Evolutionary conservation across 2,113 vertebrate species (phyloP).

Genomic region (Pterophyllum scalare): DNA sequence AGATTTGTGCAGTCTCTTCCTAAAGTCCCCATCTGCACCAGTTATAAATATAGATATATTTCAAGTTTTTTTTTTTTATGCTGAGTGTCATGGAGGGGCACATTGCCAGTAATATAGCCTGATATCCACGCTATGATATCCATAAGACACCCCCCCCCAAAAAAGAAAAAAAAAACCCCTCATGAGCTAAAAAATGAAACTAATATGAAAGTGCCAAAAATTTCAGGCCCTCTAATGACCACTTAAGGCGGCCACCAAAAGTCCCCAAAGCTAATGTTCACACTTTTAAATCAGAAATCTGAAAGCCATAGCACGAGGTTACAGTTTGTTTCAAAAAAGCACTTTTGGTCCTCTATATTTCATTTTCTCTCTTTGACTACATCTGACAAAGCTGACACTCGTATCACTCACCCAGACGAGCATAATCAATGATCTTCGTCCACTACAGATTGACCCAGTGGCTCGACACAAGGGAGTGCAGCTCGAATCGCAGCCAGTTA

Average conservation of each 20-base stretch:
- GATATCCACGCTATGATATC: background rate
- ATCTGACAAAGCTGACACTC: background rate
- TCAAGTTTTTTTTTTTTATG: background rate
- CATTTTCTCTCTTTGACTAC: background rate
- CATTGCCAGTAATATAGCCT: background rate
- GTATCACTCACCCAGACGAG: background rate
- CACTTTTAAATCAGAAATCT: background rate
- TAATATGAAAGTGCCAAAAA: background rate
- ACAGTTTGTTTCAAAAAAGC: background rate
- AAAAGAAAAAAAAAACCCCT: background rate
- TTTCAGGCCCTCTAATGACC: background rate
- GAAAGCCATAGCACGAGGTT: background rate
- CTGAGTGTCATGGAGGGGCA: background rate
- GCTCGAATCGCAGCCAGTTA: constrained; percentile 43
- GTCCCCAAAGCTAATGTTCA: background rate
- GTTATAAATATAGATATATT: background rate
- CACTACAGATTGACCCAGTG: constrained; percentile 20
- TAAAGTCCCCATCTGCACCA: accelerated
- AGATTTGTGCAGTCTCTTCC: background rate
- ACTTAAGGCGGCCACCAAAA: background rate
- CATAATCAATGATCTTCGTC: constrained; percentile 36
- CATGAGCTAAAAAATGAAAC: background rate
- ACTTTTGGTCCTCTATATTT: background rate
- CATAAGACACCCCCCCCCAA: no score
- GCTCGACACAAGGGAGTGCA: constrained; percentile 32